Percentiles rank a stretch among this genome's conserved stretches.
Evolutionary conservation across 30 jellyfish, hydroid and myxozoan species (phyloP).

Genomic region (Sanderia malayensis): DNA sequence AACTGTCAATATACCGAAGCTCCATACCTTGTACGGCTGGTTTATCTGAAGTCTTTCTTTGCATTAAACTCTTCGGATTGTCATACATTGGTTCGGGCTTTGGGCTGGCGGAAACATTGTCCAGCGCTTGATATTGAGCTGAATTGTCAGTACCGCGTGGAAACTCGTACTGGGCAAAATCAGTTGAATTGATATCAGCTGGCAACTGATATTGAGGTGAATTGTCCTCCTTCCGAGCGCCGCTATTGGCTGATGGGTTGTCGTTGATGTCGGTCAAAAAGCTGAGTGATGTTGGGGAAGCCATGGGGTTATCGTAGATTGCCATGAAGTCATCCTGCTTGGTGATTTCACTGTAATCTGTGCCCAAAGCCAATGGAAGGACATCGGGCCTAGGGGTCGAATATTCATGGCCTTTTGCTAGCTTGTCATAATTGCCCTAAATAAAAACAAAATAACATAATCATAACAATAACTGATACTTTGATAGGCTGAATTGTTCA

Average conservation of each 20-base stretch:
- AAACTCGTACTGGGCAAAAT: too few relatives aligned
- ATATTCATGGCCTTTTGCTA: slow-evolving; percentile 12
- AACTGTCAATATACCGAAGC: too few relatives aligned
- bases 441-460: too few relatives aligned
- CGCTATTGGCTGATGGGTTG: slow-evolving; percentile 24
- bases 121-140: not conserved
- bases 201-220: slow-evolving; percentile 1
- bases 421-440: slow-evolving; percentile 54
- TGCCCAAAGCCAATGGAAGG: slow-evolving; percentile 50
- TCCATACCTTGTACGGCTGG: not conserved
- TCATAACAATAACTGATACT: too few relatives aligned
- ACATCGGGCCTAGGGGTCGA: slow-evolving; percentile 10
- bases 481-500: too few relatives aligned
- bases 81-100: slow-evolving; percentile 23
- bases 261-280: slow-evolving; percentile 33
- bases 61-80: slow-evolving; percentile 28
- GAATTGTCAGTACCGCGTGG: too few relatives aligned
- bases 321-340: slow-evolving; percentile 51
- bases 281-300: slow-evolving; percentile 57
- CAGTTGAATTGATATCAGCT: too few relatives aligned
- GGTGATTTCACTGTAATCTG: slow-evolving; percentile 31
- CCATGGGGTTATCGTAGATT: slow-evolving; percentile 90
- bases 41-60: not conserved
- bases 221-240: slow-evolving; percentile 4
- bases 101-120: not conserved